Evolutionary conservation across 2,113 vertebrate genomes (phyloP).

Genomic region (Oophaga pumilio): DNA sequence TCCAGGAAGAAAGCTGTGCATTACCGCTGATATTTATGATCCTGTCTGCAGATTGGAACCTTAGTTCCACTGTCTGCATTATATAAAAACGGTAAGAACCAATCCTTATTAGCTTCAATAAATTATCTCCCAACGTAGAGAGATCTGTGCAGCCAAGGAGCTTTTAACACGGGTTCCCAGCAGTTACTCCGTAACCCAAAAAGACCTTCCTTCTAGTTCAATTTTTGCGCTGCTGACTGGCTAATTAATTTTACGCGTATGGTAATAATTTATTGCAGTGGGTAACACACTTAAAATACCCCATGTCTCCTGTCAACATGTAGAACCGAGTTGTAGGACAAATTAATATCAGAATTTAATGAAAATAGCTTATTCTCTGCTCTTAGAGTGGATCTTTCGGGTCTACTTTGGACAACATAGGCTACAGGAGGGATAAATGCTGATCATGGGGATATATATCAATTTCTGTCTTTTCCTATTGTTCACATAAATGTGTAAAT

Average conservation of each 20-base stretch:
- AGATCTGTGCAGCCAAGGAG: constrained; percentile 29
- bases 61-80: constrained; percentile 45
- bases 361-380: too few relatives aligned
- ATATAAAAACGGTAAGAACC: constrained; percentile 48
- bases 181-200: constrained; percentile 28
- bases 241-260: constrained; percentile 44
- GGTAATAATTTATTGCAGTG: background rate
- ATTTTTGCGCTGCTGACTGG: constrained; percentile 24
- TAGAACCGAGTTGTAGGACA: background rate
- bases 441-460: too few relatives aligned
- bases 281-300: background rate
- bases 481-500: too few relatives aligned
- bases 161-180: constrained; percentile 51
- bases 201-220: constrained; percentile 45
- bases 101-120: constrained; percentile 47
- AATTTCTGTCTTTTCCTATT: too few relatives aligned
- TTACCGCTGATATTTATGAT: constrained; percentile 57
- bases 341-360: constrained; percentile 4
- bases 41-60: constrained; percentile 46
- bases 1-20: constrained; percentile 56
- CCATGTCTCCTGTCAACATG: background rate
- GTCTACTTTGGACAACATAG: too few relatives aligned
- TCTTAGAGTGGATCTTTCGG: too few relatives aligned
- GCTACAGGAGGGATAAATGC: too few relatives aligned
- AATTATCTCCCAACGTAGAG: constrained; percentile 46